Base-by-base conservation (phyloP, 35 echinoderm and acorn worm genomes). In the Heliocidaris erythrogramma region DNA sequence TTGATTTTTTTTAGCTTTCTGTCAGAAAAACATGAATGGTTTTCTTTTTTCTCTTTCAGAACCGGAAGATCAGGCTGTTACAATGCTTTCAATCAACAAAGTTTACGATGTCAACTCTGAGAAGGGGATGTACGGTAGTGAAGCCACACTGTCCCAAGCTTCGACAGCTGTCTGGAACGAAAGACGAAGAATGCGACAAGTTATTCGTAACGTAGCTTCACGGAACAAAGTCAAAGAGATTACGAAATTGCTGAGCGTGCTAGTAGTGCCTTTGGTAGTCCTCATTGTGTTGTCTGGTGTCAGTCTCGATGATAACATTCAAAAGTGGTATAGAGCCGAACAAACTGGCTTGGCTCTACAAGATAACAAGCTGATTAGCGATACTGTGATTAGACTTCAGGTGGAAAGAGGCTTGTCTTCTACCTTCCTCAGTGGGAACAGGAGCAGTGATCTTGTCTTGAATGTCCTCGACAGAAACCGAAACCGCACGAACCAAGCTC, bases 371-470 rank as follows among this genome's bases (percentile, higher is more conserved):
- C 32, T 92, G 47, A 49, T 48, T 11, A 94, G 93, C 48, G 93
- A 94, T n/a, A 31, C 49, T 30, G 93, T 91, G 30, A 86, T 84
- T 4, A 47, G 93, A 17, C 12, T 96, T 21, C 95, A 96, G 53
- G 93, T 91, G 13, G 95, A 96, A 90, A 24, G 95, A 13, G 95
- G 95, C 0, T 48, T 94, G 88, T 59, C 78, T 9, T 86, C 95
- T 18, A 94, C 93, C 2, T 94, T 59, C 30, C 52, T 96, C 32
- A 96, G 93, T 48, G 52, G 47, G 4, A 94, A 96, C 59, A 30
- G 31, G 24, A 96, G 49, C 48, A 60, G 71, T 4, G 18, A 18
- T 9, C 52, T 31, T 18, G 49, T 96, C 10, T 60, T 32, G 9
- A 48, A 13, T 8, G 30, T 30, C 42, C 56, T 94, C 4, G 30